Evolutionary conservation across 2,888 invertebrate genomes (phyloP).

Genomic region (Drosophila robusta): DNA sequence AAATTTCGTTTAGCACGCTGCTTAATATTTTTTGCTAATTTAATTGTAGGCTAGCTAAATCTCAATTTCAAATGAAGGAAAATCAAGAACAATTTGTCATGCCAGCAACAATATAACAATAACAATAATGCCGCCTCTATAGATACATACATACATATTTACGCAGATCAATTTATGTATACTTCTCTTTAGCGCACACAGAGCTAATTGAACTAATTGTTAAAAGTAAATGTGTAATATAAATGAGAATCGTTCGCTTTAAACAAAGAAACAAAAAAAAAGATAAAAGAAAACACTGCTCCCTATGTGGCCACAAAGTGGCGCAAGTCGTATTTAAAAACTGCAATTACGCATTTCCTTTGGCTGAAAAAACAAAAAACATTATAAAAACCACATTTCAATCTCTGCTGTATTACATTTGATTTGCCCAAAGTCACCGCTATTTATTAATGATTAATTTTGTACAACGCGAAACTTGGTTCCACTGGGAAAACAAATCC

Average conservation of each 20-base stretch:
- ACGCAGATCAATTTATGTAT: constrained; percentile 71
- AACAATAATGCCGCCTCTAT: constrained; percentile 77
- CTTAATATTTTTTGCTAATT: constrained; percentile 58
- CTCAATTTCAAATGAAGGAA: constrained; percentile 43
- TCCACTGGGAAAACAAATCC: constrained; percentile 21
- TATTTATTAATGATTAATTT: constrained; percentile 34
- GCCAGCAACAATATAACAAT: constrained; percentile 62
- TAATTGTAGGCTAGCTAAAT: constrained; percentile 78
- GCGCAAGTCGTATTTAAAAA: constrained; percentile 26
- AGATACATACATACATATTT: constrained; percentile 59
- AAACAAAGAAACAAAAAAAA: constrained; percentile 10
- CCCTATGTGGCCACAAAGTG: constrained; percentile 46
- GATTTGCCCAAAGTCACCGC: constrained; percentile 37
- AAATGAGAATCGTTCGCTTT: constrained; percentile 33
- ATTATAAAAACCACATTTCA: constrained; percentile 11
- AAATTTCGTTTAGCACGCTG: constrained; percentile 36
- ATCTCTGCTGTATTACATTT: constrained; percentile 38
- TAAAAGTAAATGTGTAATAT: constrained; percentile 57
- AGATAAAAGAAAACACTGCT: constrained; percentile 4
- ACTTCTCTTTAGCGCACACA: constrained; percentile 52
- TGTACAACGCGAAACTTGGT: constrained; percentile 40
- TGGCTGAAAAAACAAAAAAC: constrained; percentile 7
- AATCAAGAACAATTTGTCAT: constrained; percentile 31
- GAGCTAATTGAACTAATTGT: constrained; percentile 64
- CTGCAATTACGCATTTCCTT: constrained; percentile 34